phyloP scores from a whole-genome alignment of 1,140 invertebrate species.

The Scylla paramamosain region DNA sequence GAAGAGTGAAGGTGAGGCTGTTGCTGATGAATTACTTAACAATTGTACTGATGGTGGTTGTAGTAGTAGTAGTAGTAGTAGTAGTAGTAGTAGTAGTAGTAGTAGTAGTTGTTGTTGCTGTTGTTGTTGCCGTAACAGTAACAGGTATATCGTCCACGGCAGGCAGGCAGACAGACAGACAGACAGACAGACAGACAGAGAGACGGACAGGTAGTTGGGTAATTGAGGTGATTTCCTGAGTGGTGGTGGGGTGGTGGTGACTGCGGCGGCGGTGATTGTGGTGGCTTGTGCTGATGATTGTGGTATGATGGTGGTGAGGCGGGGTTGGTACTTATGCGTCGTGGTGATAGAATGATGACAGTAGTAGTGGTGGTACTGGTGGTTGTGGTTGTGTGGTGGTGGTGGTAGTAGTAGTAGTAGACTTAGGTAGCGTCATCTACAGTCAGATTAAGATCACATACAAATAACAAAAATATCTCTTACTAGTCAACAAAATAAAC shows the following conservation, averaged over 20 bases:
- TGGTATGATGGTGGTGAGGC: neutral
- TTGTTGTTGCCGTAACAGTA: neutral
- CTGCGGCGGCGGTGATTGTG: neutral
- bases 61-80: slow-evolving; percentile 18
- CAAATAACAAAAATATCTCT: no score
- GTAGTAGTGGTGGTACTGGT: neutral
- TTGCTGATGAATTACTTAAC: neutral
- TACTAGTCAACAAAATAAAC: no score
- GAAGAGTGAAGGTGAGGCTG: neutral
- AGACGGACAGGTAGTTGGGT: neutral
- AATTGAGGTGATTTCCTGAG: slow-evolving; percentile 14
- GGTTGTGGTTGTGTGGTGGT: neutral
- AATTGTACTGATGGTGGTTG: neutral
- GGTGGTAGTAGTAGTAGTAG: neutral
- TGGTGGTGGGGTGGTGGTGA: neutral
- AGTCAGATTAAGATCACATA: no score
- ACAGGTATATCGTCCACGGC: neutral
- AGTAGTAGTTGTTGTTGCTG: neutral
- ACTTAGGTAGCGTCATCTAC: neutral
- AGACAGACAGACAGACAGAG: neutral
- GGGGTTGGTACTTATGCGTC: neutral
- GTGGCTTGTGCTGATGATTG: neutral
- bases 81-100: slow-evolving; percentile 6
- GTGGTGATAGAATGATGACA: neutral
- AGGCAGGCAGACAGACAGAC: slow-evolving; percentile 15